Conservation (phyloP, 2,888 invertebrate species). For the Nebria salina region DNA sequence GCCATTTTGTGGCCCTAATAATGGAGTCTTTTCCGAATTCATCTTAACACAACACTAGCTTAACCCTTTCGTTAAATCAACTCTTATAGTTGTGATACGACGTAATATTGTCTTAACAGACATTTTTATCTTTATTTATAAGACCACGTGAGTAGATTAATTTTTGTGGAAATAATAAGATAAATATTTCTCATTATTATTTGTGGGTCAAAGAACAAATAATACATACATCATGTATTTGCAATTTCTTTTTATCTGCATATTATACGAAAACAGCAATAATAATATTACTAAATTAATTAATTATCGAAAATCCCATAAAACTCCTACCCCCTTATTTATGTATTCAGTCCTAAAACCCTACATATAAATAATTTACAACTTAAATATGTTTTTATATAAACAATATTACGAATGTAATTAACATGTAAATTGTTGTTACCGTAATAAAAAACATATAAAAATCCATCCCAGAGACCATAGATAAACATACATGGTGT, state of each 20-base stretch:
- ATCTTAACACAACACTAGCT: neutral
- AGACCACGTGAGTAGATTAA: neutral
- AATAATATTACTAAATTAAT: too few relatives aligned
- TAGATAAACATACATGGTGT: too few relatives aligned
- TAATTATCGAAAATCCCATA: too few relatives aligned
- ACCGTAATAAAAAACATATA: too few relatives aligned
- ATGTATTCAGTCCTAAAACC: too few relatives aligned
- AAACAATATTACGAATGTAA: too few relatives aligned
- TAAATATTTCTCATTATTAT: neutral
- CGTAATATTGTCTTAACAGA: neutral
- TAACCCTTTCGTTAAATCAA: neutral
- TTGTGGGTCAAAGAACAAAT: neutral
- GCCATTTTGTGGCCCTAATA: slow-evolving; percentile 3
- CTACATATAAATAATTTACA: too few relatives aligned
- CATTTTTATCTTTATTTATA: neutral
- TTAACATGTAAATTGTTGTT: too few relatives aligned
- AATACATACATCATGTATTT: neutral
- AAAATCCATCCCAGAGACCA: too few relatives aligned
- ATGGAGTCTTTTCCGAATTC: neutral
- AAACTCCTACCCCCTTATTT: too few relatives aligned
- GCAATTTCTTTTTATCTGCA: neutral
- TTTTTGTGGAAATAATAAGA: neutral
- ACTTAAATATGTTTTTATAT: too few relatives aligned
- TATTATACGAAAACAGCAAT: neutral
- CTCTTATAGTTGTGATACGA: neutral